Percentiles rank a stretch among this genome's conserved stretches.
Evolutionary conservation across 2,113 vertebrate species (phyloP).

Genomic region (Ardeotis arabs): DNA sequence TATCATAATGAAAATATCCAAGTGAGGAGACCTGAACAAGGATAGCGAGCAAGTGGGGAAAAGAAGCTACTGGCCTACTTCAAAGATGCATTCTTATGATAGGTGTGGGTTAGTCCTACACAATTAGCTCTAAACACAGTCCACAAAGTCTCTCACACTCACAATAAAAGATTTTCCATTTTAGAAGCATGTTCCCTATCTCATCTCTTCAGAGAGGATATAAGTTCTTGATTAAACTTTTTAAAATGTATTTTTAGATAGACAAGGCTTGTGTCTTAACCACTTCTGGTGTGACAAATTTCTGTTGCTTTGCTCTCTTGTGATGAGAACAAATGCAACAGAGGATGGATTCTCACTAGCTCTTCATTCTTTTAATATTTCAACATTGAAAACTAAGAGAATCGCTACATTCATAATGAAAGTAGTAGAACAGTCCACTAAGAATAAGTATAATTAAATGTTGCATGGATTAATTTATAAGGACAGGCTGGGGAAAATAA

Average conservation of each 20-base stretch:
- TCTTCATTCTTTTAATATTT: neutral
- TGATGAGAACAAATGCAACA: neutral
- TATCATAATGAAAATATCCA: neutral
- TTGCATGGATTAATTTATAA: neutral
- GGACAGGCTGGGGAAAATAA: neutral
- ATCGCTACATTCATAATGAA: neutral
- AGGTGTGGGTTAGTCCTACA: neutral
- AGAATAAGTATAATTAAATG: neutral
- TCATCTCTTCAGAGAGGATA: neutral
- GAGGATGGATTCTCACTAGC: neutral
- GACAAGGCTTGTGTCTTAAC: neutral
- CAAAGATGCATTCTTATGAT: neutral
- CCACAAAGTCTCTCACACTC: neutral
- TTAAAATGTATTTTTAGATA: neutral
- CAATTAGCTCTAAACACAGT: neutral
- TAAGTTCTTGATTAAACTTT: neutral
- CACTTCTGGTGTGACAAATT: neutral
- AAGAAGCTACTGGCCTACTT: neutral
- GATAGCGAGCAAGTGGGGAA: neutral
- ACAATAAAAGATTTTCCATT: neutral
- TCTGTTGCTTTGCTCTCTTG: neutral
- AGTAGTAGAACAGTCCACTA: neutral
- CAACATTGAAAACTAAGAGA: neutral
- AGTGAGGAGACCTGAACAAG: neutral
- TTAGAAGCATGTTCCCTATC: neutral